Base-by-base conservation (phyloP, 2,113 vertebrate genomes). In the Vulpes vulpes region DNA sequence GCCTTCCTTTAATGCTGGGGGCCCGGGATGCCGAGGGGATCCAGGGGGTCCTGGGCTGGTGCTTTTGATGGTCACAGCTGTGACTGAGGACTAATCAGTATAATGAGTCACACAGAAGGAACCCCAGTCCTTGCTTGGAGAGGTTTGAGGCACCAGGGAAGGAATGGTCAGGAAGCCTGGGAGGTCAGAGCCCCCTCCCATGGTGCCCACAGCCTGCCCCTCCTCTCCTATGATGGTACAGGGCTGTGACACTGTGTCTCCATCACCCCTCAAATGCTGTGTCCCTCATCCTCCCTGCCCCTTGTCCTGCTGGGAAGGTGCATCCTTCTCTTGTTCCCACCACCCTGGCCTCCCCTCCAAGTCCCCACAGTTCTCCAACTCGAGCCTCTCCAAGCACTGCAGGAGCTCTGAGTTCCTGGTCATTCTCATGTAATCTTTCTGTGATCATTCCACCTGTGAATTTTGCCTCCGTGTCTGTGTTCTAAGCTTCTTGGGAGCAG, bases 371-470 rank as follows among this genome's bases (percentile, higher is more conserved):
- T 14, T 14, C 55, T 51, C 8, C 23, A 64, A 0, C 1, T 8
- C 19, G 53, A 49, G 38, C 22, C 71, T 25, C 17, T 30, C 55
- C 23, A 15, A 4, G 17, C 3, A 17, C 57, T 51, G 25, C 20
- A 1, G 14, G n/a, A 62, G 25, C 9, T 27, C 64, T 38, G 5
- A 74, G 1, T 3, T 3, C 32, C 2, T 0, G 20, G 62, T n/a
- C 59, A 8, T 12, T 38, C 35, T 60, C 11, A 69, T 35, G 9
- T 2, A 20, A 8, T 14, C 32, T 5, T 69, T 30, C 4, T 0
- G 11, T 16, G 35, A 30, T 38, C 2, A 2, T 32, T 30, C 71
- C 74, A 5, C 0, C 1, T 6, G 15, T 64, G 60, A 60, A 16
- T 43, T 30, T 17, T n/a, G 20, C 38, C 67, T 55, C 49, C 0